phyloP scores from a whole-genome alignment of 2,888 invertebrate species.

The Stenurella melanura region DNA sequence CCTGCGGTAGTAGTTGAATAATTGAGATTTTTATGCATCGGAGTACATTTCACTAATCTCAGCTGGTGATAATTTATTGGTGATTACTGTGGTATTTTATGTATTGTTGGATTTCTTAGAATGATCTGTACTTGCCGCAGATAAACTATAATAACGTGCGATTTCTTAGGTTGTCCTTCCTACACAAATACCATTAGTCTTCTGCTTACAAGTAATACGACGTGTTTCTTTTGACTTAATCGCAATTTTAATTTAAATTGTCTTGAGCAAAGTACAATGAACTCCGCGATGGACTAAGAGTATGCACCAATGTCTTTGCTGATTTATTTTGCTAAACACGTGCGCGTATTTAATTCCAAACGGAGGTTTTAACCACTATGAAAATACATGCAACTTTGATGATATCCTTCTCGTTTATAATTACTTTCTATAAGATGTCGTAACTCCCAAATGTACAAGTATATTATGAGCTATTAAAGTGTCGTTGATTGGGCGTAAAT shows the following conservation, averaged over 20 bases:
- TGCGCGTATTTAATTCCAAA: conserved; percentile 14
- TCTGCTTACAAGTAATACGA: conserved; percentile 32
- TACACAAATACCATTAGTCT: conserved; percentile 39
- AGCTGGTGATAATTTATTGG: neutral
- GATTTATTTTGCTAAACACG: conserved; percentile 23
- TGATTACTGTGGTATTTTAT: conserved; percentile 11
- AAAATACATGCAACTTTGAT: conserved; percentile 5
- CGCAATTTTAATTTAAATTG: conserved; percentile 43
- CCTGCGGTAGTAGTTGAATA: neutral
- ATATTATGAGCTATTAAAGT: conserved; percentile 13
- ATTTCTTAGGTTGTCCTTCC: conserved; percentile 40
- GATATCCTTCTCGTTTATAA: conserved; percentile 2
- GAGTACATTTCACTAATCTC: conserved; percentile 3
- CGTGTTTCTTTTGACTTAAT: conserved; percentile 35
- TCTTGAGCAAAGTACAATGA: conserved; percentile 34
- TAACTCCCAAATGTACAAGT: conserved; percentile 2
- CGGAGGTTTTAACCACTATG: neutral
- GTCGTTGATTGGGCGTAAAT: conserved; percentile 21
- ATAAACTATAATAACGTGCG: conserved; percentile 39
- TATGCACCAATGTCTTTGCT: conserved; percentile 10
- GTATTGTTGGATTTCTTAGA: conserved; percentile 15
- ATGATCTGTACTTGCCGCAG: conserved; percentile 28
- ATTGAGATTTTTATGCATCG: neutral
- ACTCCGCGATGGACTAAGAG: conserved; percentile 8
- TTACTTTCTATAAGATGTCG: conserved; percentile 14